Conservation (phyloP, 1,140 invertebrate genomes). For the Maniola jurtina region DNA sequence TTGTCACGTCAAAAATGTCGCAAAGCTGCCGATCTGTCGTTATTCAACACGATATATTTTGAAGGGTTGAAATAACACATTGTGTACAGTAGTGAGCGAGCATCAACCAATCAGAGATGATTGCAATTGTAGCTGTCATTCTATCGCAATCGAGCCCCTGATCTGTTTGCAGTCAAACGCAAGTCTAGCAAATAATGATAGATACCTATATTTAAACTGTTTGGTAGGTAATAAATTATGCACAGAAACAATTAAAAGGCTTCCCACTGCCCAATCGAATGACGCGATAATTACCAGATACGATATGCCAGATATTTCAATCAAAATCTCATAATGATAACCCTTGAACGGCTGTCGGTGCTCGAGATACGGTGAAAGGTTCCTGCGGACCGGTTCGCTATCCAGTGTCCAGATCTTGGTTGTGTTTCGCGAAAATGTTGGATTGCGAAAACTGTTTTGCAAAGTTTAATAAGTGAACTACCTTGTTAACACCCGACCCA, state of each 20-base stretch:
- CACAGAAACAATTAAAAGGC: background rate
- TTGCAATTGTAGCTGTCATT: too few relatives aligned
- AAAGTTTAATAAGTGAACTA: background rate
- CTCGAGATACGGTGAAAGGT: background rate
- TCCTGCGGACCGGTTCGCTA: background rate
- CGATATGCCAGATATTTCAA: constrained; percentile 20
- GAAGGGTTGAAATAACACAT: too few relatives aligned
- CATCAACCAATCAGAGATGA: too few relatives aligned
- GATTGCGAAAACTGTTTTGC: background rate
- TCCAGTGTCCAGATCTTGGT: background rate
- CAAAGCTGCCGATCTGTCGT: too few relatives aligned
- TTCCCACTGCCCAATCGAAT: background rate
- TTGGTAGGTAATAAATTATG: background rate
- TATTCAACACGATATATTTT: too few relatives aligned
- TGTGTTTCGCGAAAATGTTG: background rate
- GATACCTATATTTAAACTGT: too few relatives aligned
- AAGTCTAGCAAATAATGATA: too few relatives aligned
- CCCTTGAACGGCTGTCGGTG: constrained; percentile 15
- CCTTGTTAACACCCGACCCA: too few relatives aligned
- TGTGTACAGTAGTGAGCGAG: too few relatives aligned
- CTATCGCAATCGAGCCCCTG: too few relatives aligned
- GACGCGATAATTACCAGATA: constrained; percentile 1
- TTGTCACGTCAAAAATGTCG: too few relatives aligned
- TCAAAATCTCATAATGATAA: constrained; percentile 22
- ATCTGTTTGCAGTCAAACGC: too few relatives aligned